Base-by-base conservation (phyloP, 2,888 invertebrate species). In the Odontomyia ornata region DNA sequence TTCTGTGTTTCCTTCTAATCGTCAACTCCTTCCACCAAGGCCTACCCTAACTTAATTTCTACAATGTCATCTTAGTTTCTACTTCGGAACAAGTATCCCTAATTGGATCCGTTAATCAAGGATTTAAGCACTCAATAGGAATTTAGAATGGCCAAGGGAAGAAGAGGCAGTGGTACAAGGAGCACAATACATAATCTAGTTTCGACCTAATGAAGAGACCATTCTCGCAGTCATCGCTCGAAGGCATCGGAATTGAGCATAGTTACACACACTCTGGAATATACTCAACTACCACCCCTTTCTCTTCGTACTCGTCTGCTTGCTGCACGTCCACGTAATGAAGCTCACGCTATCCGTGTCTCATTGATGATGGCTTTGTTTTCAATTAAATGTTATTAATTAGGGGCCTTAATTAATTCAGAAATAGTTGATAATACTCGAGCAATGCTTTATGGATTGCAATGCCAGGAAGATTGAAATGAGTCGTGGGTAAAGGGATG, bases 81-180 rank as follows among this genome's bases (percentile, higher is more conserved):
- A 73, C 80, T 80, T 80, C 80, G 79, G 80, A 82, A 82, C 82
- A 81, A 81, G 81, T 80, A 80, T 81, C 80, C 36, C 81, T 82
- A 82, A 82, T 82, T 82, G 82, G 81, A 82, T 82, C 81, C 82
- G 81, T 82, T 82, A 81, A 82, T 82, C 81, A 82, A 82, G 82
- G 81, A 81, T 81, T 82, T 82, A 82, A 81, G 80, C 82, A 81
- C 81, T 81, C 82, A 81, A 81, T 82, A 36, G 76, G 52, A 28
- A 76, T 46, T 65, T 76, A 21, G 64, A 52, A 21, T 11, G 65
- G 27, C 52, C 23, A 4, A 7, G 25, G 18, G 73, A n/a, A n/a
- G 73, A 5, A 36, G 23, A 18, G 25, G 47, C n/a, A 25, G 71
- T 72, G 57, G n/a, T 13, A 56, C 60, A 60, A 60, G 60, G 2